Evolutionary conservation across 2,888 invertebrate genomes (phyloP).

Genomic region (Linnaemya vulpina): DNA sequence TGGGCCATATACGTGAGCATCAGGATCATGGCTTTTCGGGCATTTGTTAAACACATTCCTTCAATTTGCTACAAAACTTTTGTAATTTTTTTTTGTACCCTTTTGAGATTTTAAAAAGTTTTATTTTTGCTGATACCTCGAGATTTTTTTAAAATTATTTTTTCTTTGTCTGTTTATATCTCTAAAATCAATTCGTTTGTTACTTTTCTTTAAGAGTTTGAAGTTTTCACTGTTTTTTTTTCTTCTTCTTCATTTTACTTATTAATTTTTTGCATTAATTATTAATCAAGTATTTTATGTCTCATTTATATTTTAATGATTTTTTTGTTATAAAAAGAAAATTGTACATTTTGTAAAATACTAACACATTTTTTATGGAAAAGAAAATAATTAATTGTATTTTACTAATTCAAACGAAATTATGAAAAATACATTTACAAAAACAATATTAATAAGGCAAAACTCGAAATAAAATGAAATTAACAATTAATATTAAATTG

Average conservation of each 20-base stretch:
- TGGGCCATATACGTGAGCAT: constrained; percentile 84
- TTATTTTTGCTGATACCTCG: constrained; percentile 61
- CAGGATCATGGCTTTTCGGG: constrained; percentile 79
- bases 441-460: constrained; percentile 33
- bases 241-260: constrained; percentile 13
- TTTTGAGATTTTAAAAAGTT: not conserved
- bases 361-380: constrained; percentile 58
- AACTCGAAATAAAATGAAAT: constrained; percentile 54
- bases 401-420: constrained; percentile 53
- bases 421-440: constrained; percentile 21
- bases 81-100: not conserved
- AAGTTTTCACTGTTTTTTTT: constrained; percentile 24
- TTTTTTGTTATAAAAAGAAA: constrained; percentile 45
- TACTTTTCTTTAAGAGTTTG: constrained; percentile 59
- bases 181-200: constrained; percentile 13
- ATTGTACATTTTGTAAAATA: constrained; percentile 69
- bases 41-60: constrained; percentile 76
- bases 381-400: constrained; percentile 45
- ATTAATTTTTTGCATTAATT: constrained; percentile 33
- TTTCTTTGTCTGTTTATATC: not conserved
- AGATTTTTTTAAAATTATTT: constrained; percentile 4
- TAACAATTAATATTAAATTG: not conserved
- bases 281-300: constrained; percentile 31
- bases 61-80: not conserved
- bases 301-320: constrained; percentile 29